Evolutionary conservation across 2,888 invertebrate species (phyloP).

Genomic region (Chrysotoxum bicinctum): DNA sequence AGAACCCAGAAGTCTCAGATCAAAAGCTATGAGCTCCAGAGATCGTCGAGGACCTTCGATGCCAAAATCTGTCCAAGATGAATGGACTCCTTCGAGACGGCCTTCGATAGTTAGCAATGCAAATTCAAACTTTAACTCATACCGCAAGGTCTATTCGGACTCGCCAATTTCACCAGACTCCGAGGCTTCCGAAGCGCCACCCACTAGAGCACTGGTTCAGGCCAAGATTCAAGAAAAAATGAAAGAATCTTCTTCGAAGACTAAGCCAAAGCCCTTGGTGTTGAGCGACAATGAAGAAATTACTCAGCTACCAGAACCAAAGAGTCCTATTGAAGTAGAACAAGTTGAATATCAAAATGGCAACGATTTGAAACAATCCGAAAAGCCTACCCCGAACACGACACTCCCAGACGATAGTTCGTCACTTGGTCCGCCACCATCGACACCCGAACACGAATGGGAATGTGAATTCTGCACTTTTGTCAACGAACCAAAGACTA

Average conservation of each 20-base stretch:
- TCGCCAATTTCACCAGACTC: conserved; percentile 78
- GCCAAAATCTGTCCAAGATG: conserved; percentile 78
- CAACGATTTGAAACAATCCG: conserved; percentile 15
- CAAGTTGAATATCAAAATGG: conserved; percentile 36
- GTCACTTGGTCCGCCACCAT: conserved; percentile 81
- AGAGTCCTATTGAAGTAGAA: conserved; percentile 34
- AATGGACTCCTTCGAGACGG: conserved; percentile 77
- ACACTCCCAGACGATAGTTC: conserved; percentile 65
- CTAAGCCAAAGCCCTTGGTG: conserved; percentile 41
- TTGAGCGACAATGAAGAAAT: conserved; percentile 44
- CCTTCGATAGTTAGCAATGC: conserved; percentile 70
- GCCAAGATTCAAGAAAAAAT: conserved; percentile 81
- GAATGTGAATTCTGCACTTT: conserved; percentile 95
- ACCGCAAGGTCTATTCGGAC: conserved; percentile 78
- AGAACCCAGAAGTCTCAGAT: conserved; percentile 72
- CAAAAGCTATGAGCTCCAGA: conserved; percentile 75
- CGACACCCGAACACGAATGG: conserved; percentile 86
- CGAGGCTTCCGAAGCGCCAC: conserved; percentile 78
- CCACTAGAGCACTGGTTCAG: conserved; percentile 80
- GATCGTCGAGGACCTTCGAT: conserved; percentile 76
- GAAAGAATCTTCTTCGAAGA: conserved; percentile 68
- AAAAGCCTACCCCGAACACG: not conserved
- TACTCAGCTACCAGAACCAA: conserved; percentile 30
- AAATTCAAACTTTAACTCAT: conserved; percentile 70
- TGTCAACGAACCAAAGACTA: conserved; percentile 90